Evolutionary conservation across 2,113 vertebrate genomes (phyloP).

Genomic region (Pagrus major): DNA sequence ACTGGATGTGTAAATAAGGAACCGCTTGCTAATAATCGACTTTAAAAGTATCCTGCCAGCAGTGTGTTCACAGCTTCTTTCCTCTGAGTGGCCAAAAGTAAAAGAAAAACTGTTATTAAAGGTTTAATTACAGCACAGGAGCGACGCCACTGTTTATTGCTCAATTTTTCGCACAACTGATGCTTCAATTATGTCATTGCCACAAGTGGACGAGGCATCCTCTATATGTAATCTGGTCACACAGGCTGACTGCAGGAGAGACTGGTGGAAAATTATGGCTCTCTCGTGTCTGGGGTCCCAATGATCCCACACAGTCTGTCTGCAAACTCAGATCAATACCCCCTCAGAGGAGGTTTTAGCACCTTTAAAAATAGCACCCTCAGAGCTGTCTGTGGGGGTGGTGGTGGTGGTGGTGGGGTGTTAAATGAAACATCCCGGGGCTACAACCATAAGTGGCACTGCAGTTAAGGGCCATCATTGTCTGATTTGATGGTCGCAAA

Average conservation of each 20-base stretch:
- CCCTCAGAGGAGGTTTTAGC: constrained; percentile 63
- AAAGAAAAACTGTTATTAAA: no score
- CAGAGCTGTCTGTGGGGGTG: constrained; percentile 12
- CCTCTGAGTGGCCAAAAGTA: neutral
- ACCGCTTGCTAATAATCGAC: no score
- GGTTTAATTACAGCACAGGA: neutral
- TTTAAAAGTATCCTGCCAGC: no score
- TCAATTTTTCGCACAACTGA: neutral
- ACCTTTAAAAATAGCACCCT: constrained; percentile 60
- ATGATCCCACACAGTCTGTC: constrained; percentile 43
- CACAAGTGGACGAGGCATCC: constrained; percentile 12
- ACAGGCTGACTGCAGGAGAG: constrained; percentile 40
- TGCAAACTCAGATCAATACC: constrained; percentile 69
- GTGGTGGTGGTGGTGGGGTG: neutral
- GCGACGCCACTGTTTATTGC: no score
- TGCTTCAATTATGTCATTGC: constrained; percentile 2
- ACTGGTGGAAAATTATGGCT: constrained; percentile 54
- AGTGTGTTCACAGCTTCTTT: neutral
- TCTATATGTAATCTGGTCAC: constrained; percentile 54
- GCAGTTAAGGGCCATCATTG: constrained; percentile 51
- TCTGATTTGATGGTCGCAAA: constrained; percentile 62
- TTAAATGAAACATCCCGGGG: constrained; percentile 49
- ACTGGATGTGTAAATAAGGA: neutral
- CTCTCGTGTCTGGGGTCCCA: constrained; percentile 40
- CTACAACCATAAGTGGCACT: constrained; percentile 34